Evolutionary conservation across 2,888 invertebrate genomes (phyloP).

Genomic region (Platypus cylindrus): DNA sequence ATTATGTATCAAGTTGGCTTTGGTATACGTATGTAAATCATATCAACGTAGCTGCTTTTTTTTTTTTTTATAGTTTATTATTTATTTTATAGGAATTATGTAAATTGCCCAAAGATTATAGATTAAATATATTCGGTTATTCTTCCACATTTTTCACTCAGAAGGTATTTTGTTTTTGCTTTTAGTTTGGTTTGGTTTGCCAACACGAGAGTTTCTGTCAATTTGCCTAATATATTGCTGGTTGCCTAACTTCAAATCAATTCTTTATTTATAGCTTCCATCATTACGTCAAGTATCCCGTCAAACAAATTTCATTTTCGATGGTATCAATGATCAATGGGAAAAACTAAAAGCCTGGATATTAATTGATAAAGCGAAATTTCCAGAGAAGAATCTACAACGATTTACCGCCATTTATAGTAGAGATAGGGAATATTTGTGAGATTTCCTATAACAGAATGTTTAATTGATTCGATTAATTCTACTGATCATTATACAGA

Average conservation of each 20-base stretch:
- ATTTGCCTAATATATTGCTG: no score
- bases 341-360: conserved; percentile 44
- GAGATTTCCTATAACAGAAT: conserved; percentile 34
- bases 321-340: conserved; percentile 44
- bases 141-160: conserved; percentile 50
- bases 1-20: conserved; percentile 1
- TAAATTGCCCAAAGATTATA: conserved; percentile 45
- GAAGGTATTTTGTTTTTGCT: no score
- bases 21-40: background rate
- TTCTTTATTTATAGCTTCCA: conserved; percentile 39
- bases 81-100: conserved; percentile 45
- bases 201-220: no score
- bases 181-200: no score
- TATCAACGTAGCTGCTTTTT: conserved; percentile 3
- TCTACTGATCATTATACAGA: conserved; percentile 40
- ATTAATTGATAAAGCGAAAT: conserved; percentile 54
- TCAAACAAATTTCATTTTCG: conserved; percentile 45
- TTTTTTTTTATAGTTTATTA: conserved; percentile 10
- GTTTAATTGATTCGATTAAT: background rate
- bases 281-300: conserved; percentile 49
- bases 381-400: conserved; percentile 60
- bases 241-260: no score
- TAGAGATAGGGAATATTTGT: conserved; percentile 86
- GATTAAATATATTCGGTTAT: conserved; percentile 48
- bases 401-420: conserved; percentile 81